Evolutionary conservation across 2,888 invertebrate species (phyloP).

Genomic region (Drosophila emarginata): DNA sequence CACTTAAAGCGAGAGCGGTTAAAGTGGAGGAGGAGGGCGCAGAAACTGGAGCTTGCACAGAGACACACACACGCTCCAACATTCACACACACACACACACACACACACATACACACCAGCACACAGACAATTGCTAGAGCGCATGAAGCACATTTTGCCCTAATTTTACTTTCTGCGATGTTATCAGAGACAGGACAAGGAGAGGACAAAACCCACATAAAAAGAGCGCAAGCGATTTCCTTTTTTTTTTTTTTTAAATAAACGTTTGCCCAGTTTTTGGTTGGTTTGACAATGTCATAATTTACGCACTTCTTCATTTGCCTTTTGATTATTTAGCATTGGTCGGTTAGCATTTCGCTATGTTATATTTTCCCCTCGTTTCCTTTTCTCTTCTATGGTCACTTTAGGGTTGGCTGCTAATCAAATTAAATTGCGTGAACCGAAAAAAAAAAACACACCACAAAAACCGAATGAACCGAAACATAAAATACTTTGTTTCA

Average conservation of each 20-base stretch:
- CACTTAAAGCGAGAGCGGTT: slow-evolving; percentile 56
- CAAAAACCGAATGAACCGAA: slow-evolving; percentile 44
- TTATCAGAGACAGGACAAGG: slow-evolving; percentile 69
- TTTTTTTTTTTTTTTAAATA: slow-evolving; percentile 22
- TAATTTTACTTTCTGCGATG: slow-evolving; percentile 77
- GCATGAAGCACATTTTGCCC: slow-evolving; percentile 65
- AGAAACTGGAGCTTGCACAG: slow-evolving; percentile 34
- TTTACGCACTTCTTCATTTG: slow-evolving; percentile 73
- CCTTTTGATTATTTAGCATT: slow-evolving; percentile 46
- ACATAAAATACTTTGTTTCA: slow-evolving; percentile 15
- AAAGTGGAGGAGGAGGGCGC: slow-evolving; percentile 41
- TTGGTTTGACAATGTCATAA: slow-evolving; percentile 58
- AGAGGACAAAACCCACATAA: slow-evolving; percentile 36
- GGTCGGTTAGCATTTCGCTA: slow-evolving; percentile 51
- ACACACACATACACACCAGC: slow-evolving; percentile 22
- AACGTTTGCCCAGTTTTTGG: slow-evolving; percentile 13
- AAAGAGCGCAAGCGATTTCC: slow-evolving; percentile 46
- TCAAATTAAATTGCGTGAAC: slow-evolving; percentile 58
- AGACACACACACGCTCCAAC: slow-evolving; percentile 28
- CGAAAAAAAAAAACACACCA: slow-evolving; percentile 34
- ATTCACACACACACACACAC: slow-evolving; percentile 36
- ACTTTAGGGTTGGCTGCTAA: slow-evolving; percentile 51
- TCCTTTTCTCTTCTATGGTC: not conserved
- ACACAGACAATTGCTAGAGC: slow-evolving; percentile 5
- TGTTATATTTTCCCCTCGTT: not conserved